phyloP scores from a whole-genome alignment of 2,888 invertebrate species.

The Herminia tarsipennalis region DNA sequence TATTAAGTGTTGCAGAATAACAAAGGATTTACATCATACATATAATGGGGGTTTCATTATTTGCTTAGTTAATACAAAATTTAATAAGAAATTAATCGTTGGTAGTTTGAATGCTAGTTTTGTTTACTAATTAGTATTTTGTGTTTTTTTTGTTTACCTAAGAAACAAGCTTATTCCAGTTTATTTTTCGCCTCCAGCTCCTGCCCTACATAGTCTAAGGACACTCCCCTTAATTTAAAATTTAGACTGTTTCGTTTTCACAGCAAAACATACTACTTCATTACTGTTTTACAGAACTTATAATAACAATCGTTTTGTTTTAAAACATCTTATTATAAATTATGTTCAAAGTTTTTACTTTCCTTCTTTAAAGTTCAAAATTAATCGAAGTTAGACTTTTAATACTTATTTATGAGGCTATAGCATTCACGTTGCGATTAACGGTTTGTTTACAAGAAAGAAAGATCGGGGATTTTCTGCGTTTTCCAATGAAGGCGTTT shows the following conservation, averaged over 20 bases:
- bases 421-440: not conserved
- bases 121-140: too few species aligned
- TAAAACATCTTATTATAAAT: conserved; percentile 1
- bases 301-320: conserved; percentile 12
- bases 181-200: conserved; percentile 14
- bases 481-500: too few species aligned
- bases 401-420: not conserved
- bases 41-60: too few species aligned
- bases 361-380: not conserved
- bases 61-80: too few species aligned
- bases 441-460: not conserved
- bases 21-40: too few species aligned
- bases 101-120: too few species aligned
- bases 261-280: conserved; percentile 23
- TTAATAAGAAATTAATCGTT: too few species aligned
- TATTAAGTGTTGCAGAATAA: too few species aligned
- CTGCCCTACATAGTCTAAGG: conserved; percentile 7
- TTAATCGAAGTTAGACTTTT: not conserved
- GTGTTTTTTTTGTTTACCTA: not conserved
- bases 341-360: not conserved
- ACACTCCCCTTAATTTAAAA: conserved; percentile 37
- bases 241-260: conserved; percentile 22
- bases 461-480: too few species aligned
- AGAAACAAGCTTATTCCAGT: not conserved
- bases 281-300: conserved; percentile 5